A percentile compares a stretch with the other conserved stretches of the same genome.
Conservation (phyloP, 2,797 vertebrate species). For the Darevskia nairensis region DNA sequence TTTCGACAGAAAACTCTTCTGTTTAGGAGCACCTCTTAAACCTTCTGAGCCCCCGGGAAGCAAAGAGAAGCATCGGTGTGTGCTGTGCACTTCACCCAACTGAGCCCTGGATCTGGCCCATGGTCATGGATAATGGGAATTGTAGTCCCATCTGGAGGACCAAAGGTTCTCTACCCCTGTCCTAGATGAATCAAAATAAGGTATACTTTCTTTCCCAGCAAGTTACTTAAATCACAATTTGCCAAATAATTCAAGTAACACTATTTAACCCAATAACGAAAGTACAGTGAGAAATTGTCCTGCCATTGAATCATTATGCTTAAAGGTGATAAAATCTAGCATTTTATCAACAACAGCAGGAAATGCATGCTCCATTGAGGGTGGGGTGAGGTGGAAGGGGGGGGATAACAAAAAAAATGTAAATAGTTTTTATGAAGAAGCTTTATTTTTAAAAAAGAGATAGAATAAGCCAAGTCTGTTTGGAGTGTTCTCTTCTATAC, state of each 20-base stretch:
- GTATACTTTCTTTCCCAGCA: background rate
- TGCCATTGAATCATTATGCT: background rate
- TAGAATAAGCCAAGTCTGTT: background rate
- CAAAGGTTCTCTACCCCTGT: no score
- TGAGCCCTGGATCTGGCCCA: background rate
- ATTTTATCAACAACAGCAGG: constrained; percentile 4
- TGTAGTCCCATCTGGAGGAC: no score
- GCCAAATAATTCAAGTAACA: background rate
- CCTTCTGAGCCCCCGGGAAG: background rate
- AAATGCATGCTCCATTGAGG: constrained; percentile 15
- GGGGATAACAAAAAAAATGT: background rate
- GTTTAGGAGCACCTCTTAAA: background rate
- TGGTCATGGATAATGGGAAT: no score
- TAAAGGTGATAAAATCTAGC: background rate
- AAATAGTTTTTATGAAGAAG: constrained; percentile 37
- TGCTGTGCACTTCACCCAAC: background rate
- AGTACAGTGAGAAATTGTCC: background rate
- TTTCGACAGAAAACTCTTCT: background rate
- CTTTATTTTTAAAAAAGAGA: constrained; percentile 39
- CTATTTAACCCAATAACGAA: background rate
- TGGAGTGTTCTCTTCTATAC: constrained; percentile 13
- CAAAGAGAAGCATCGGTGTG: background rate
- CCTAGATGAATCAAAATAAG: background rate
- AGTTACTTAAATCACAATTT: background rate
- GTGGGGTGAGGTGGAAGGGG: background rate